Evolutionary conservation across 1,140 invertebrate genomes (phyloP).

Genomic region (Pachypsylla venusta): DNA sequence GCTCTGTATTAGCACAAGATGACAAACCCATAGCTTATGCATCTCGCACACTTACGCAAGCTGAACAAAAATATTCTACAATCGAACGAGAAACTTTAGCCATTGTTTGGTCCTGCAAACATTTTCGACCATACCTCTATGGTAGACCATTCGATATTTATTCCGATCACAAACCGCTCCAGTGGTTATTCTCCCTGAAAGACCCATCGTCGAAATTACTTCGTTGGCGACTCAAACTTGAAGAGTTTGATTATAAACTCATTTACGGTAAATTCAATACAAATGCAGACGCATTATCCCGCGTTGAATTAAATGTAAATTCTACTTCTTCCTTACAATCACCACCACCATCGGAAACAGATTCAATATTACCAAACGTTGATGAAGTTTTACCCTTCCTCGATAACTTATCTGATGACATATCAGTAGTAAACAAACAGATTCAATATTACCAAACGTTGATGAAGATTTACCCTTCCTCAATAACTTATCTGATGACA

Average conservation of each 20-base stretch:
- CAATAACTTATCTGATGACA: no score
- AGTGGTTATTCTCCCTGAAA: constrained; percentile 32
- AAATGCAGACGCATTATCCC: constrained; percentile 20
- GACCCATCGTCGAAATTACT: constrained; percentile 20
- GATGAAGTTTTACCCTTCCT: no score
- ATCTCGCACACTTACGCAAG: constrained; percentile 21
- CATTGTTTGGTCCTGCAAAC: constrained; percentile 33
- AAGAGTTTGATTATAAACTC: constrained; percentile 16
- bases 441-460: no score
- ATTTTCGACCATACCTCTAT: constrained; percentile 33
- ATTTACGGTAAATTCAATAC: constrained; percentile 22
- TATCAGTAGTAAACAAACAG: no score
- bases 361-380: no score
- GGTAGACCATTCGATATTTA: constrained; percentile 32
- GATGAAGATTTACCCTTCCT: no score
- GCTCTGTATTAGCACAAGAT: constrained; percentile 24
- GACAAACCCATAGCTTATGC: constrained; percentile 27
- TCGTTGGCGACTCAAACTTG: constrained; percentile 17
- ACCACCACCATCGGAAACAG: no score
- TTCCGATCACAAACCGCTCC: constrained; percentile 37
- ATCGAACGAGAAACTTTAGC: constrained; percentile 36
- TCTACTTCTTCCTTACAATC: no score
- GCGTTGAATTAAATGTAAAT: constrained; percentile 3
- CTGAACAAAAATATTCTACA: constrained; percentile 24
- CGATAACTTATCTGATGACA: no score